Percentiles rank a stretch among this genome's conserved stretches.
phyloP scores from a whole-genome alignment of 30 jellyfish, hydroid and myxozoan species.

The Pseudorhiza aurosa region DNA sequence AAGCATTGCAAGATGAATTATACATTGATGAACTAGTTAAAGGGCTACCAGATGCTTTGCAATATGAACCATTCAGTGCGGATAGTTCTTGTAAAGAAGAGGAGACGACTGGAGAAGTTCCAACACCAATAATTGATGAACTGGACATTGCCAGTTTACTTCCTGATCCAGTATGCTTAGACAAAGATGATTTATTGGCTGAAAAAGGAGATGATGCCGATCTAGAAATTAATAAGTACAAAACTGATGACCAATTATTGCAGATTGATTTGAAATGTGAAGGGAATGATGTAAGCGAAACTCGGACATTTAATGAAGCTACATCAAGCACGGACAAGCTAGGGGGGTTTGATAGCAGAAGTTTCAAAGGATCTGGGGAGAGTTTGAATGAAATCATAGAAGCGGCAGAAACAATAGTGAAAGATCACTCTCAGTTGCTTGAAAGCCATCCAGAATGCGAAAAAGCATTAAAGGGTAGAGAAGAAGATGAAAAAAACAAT shows the following conservation, averaged over 20 bases:
- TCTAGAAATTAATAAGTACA: neutral
- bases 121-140: conserved; percentile 7
- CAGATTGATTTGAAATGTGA: neutral
- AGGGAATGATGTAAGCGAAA: too few species aligned
- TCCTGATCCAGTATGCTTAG: conserved; percentile 30
- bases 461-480: too few species aligned
- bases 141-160: conserved; percentile 15
- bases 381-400: conserved; percentile 27
- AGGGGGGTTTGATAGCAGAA: neutral
- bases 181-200: neutral
- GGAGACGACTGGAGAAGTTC: neutral
- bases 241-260: too few species aligned
- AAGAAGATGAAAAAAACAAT: neutral
- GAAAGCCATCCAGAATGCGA: too few species aligned
- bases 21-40: conserved; percentile 11
- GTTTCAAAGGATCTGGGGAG: conserved; percentile 32
- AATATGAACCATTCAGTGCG: conserved; percentile 22
- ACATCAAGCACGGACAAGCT: too few species aligned
- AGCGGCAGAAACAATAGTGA: conserved; percentile 45
- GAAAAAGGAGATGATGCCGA: neutral
- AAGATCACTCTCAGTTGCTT: conserved; percentile 1
- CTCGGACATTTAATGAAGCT: too few species aligned
- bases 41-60: conserved; percentile 42
- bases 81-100: neutral
- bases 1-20: neutral